Percentiles rank a stretch among this genome's conserved stretches.
Evolutionary conservation across 2,797 vertebrate species (phyloP).

Genomic region (Chiloscyllium punctatum): DNA sequence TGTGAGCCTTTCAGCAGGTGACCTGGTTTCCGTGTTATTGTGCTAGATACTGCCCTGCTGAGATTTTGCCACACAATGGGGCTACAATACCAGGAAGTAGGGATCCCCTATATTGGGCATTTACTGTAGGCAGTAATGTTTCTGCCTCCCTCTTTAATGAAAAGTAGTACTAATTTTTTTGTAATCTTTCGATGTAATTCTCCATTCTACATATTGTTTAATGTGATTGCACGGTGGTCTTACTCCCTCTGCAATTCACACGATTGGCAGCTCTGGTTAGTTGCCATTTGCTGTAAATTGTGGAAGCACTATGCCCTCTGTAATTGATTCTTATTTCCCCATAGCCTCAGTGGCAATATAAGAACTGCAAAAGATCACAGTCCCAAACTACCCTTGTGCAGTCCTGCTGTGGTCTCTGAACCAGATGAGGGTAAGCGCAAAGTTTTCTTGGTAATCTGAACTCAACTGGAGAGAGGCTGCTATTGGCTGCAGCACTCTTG

Average conservation of each 20-base stretch:
- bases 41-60: background rate
- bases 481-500: background rate
- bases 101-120: background rate
- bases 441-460: background rate
- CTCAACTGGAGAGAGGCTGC: background rate
- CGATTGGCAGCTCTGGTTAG: too few species aligned
- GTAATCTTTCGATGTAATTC: background rate
- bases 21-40: constrained; percentile 24
- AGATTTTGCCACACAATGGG: background rate
- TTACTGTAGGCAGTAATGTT: background rate
- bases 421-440: background rate
- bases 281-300: too few species aligned
- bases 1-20: background rate
- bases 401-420: background rate
- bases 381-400: too few species aligned
- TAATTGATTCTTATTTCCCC: background rate
- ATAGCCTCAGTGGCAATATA: background rate
- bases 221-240: background rate
- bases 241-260: background rate
- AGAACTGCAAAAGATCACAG: background rate
- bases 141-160: background rate
- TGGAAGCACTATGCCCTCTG: background rate
- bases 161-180: background rate
- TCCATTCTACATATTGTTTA: background rate
- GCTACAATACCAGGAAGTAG: background rate